Evolutionary conservation across 2,888 invertebrate species (phyloP).

Genomic region (Sphinx pinastri): DNA sequence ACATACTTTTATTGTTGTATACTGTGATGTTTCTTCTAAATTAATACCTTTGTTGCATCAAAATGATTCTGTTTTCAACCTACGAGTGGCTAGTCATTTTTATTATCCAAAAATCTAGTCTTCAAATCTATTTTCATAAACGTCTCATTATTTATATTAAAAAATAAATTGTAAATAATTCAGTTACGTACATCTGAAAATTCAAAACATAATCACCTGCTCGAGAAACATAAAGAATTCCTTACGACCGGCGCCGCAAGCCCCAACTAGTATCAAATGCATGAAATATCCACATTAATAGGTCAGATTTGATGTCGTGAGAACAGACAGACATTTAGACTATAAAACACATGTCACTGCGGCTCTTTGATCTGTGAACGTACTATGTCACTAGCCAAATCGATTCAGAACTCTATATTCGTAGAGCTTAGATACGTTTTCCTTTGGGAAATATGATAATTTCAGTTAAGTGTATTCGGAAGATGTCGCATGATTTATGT

Average conservation of each 20-base stretch:
- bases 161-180: no score
- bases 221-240: background rate
- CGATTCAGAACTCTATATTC: background rate
- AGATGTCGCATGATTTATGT: slow-evolving; percentile 52
- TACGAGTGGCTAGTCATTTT: no score
- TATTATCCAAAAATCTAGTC: no score
- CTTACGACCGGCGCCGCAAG: slow-evolving; percentile 1
- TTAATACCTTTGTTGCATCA: no score
- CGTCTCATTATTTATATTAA: no score
- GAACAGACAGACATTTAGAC: slow-evolving; percentile 29
- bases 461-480: slow-evolving; percentile 26
- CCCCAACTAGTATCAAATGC: slow-evolving; percentile 6
- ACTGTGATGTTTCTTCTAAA: no score
- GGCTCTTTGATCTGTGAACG: slow-evolving; percentile 25
- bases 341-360: slow-evolving; percentile 40
- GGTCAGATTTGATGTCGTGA: slow-evolving; percentile 29
- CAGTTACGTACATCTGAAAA: background rate
- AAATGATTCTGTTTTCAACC: no score
- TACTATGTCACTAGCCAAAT: background rate
- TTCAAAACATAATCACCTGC: background rate
- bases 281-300: slow-evolving; percentile 25
- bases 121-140: no score
- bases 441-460: background rate
- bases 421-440: background rate
- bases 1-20: no score